These are phyloP conservation scores for Microtus ochrogaster DNA, from an alignment of 2,113 vertebrate species.

Conservation along the genomic window DNA sequence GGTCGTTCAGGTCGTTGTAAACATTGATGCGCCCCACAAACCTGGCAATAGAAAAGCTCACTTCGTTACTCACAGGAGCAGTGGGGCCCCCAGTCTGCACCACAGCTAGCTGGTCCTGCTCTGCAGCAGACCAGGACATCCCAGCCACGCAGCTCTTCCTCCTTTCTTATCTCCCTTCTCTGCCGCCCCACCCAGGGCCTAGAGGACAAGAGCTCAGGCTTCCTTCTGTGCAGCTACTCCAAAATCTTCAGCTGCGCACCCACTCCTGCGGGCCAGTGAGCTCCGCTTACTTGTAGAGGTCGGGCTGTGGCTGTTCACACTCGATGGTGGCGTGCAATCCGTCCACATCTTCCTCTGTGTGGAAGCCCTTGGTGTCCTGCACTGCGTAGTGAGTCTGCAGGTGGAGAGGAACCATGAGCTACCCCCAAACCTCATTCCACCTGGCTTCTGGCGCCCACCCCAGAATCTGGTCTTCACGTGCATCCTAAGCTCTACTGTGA, in stretches of 20 bases:
- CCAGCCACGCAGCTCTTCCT: background rate
- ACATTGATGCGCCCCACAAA: constrained; percentile 97
- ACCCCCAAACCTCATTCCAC: background rate
- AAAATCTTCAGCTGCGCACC: background rate
- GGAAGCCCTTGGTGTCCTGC: constrained; percentile 97
- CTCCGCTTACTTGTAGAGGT: constrained; percentile 95
- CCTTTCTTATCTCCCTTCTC: background rate
- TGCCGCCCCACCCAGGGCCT: rapidly evolving
- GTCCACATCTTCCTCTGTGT: constrained; percentile 91
- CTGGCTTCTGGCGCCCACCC: background rate
- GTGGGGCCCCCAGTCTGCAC: background rate
- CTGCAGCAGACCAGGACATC: rapidly evolving
- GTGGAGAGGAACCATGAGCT: constrained; percentile 52
- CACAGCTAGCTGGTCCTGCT: background rate
- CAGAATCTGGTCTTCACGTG: background rate
- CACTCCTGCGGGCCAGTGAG: too few species aligned
- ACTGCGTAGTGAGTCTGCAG: constrained; percentile 95
- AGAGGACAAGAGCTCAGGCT: background rate
- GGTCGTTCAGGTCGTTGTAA: constrained; percentile 93
- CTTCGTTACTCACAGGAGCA: background rate
- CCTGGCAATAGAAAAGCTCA: constrained; percentile 83
- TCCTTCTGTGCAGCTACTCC: background rate
- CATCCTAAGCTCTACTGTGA: background rate
- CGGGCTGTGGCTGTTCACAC: constrained; percentile 98
- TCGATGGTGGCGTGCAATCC: constrained; percentile 95